These are phyloP conservation scores for Platichthys flesus DNA, from an alignment of 2,113 vertebrate species.

Conservation along the genomic window DNA sequence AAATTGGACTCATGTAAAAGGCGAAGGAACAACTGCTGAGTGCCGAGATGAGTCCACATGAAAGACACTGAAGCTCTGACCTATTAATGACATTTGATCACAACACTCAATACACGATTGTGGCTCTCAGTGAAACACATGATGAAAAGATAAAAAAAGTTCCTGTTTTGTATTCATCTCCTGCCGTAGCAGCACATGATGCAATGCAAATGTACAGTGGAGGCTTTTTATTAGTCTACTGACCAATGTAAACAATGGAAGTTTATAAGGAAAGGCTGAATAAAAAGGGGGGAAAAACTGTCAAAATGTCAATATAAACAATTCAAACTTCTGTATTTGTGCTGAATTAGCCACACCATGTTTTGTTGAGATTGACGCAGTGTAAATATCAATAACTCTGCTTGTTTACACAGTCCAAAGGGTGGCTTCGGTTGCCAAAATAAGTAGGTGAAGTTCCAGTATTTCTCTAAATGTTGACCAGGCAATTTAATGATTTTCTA, in stretches of 20 bases:
- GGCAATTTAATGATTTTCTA: neutral
- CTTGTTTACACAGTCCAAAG: slow-evolving; percentile 1
- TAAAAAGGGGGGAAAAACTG: neutral
- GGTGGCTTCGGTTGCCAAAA: neutral
- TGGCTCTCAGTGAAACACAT: too few relatives aligned
- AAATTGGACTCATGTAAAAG: too few relatives aligned
- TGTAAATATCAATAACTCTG: neutral
- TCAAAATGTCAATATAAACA: too few relatives aligned
- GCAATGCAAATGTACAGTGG: neutral
- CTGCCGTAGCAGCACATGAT: neutral
- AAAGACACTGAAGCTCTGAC: neutral
- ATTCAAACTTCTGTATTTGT: too few relatives aligned
- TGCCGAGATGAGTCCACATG: too few relatives aligned
- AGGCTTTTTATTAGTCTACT: neutral
- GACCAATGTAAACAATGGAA: neutral
- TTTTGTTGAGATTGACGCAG: neutral
- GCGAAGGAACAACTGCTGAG: too few relatives aligned
- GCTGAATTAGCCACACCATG: too few relatives aligned
- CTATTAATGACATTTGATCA: neutral
- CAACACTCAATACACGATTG: neutral
- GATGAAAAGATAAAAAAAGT: neutral
- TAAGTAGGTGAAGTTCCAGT: neutral
- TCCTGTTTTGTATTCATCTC: neutral
- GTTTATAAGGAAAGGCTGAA: neutral
- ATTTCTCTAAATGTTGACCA: neutral